A percentile compares a stretch with the other conserved stretches of the same genome.
These are phyloP conservation scores for Notarius quadriscutis DNA, from an alignment of 2,113 vertebrate species.

Conservation along the genomic window DNA sequence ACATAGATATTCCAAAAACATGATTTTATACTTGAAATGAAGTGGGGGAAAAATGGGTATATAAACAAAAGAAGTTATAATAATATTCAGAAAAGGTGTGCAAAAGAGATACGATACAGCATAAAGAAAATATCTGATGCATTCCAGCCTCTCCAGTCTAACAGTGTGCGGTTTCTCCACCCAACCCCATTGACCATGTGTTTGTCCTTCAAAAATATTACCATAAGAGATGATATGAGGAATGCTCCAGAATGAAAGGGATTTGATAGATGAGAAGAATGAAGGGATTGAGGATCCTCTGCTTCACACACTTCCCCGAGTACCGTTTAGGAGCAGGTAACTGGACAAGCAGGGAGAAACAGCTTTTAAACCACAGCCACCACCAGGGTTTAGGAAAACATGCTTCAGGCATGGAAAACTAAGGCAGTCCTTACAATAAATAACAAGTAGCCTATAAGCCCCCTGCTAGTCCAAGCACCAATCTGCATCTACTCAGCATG, in stretches of 20 bases:
- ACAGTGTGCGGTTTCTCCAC: neutral
- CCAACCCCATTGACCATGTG: neutral
- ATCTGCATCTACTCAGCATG: neutral
- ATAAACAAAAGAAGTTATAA: slow-evolving; percentile 7
- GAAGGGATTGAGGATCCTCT: neutral
- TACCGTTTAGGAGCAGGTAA: neutral
- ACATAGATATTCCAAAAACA: neutral
- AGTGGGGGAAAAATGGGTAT: neutral
- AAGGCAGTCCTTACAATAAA: slow-evolving; percentile 8
- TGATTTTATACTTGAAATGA: neutral
- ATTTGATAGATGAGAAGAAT: neutral
- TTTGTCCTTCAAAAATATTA: neutral
- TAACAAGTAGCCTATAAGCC: neutral
- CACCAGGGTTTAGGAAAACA: neutral
- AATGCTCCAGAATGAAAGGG: neutral
- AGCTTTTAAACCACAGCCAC: neutral
- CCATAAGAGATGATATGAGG: neutral
- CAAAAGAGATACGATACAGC: neutral
- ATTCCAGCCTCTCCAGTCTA: neutral
- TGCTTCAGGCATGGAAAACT: slow-evolving; percentile 1
- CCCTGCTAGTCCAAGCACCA: neutral
- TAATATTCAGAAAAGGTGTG: neutral
- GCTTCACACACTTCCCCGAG: neutral
- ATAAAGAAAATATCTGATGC: neutral
- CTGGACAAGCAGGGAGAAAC: neutral